Percentiles rank a stretch among this genome's conserved stretches.
Evolutionary conservation across 2,888 invertebrate genomes (phyloP).

Genomic region (Drepanosiphum platanoidis): DNA sequence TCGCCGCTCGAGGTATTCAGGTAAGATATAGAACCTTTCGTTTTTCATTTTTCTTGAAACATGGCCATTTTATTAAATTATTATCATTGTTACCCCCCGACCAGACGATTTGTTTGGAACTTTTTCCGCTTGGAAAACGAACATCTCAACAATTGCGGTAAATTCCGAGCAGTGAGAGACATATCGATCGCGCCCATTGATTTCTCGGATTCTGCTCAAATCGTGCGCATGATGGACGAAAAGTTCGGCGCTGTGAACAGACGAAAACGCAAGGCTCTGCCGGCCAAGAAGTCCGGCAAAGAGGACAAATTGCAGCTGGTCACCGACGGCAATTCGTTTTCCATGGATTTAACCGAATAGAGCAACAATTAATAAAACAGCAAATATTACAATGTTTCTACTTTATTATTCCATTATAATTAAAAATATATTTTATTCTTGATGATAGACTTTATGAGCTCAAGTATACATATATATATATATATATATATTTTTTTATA

Average conservation of each 20-base stretch:
- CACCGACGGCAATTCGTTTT: conserved; percentile 29
- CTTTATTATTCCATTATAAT: conserved; percentile 51
- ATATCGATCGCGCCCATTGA: conserved; percentile 83
- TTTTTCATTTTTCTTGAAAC: too few relatives aligned
- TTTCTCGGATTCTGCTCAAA: conserved; percentile 76
- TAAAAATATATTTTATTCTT: conserved; percentile 17
- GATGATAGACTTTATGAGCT: conserved; percentile 41
- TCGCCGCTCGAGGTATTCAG: conserved; percentile 77
- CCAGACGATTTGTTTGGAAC: conserved; percentile 84
- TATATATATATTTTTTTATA: too few relatives aligned
- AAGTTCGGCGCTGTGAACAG: conserved; percentile 71
- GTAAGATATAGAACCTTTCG: conserved; percentile 65
- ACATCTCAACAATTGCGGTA: conserved; percentile 89
- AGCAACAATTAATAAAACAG: conserved; percentile 7
- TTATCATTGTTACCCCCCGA: too few relatives aligned
- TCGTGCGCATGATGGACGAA: conserved; percentile 73
- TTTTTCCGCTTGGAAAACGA: conserved; percentile 90
- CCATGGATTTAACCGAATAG: conserved; percentile 50
- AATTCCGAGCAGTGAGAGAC: conserved; percentile 87
- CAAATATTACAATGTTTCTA: conserved; percentile 3
- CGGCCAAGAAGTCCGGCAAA: conserved; percentile 64
- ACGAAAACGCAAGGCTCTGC: conserved; percentile 64
- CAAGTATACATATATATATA: conserved; percentile 37
- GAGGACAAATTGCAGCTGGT: conserved; percentile 64
- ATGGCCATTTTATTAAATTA: not conserved